Base-by-base conservation (phyloP, 2,113 vertebrate species). In the Rhabdomys dilectus region DNA sequence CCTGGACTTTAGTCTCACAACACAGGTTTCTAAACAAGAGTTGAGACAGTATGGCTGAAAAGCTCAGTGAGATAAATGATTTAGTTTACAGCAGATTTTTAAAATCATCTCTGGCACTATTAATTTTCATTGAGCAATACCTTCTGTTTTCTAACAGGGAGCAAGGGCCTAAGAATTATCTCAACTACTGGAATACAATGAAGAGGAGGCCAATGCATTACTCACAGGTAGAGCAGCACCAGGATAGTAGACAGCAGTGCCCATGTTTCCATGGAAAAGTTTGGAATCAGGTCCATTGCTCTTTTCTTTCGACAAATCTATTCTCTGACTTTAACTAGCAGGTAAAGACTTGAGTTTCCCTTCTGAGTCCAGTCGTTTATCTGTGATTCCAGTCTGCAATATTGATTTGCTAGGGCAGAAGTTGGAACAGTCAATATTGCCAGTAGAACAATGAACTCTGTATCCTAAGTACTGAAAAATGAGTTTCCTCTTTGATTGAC, bases 201-300 rank as follows among this genome's bases (percentile, higher is more conserved):
- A 3, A 13, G 2, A 60, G 11, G 29, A 60, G 4, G 21, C 39
- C 42, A 10, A 6, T 53, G 45, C n/a, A 36, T 62, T 77, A 97
- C 96, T 96, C 93, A 97, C 97, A 92, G 24, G 48, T 96, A 96
- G 7, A 97, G 78, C 16, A 97, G 85, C 56, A 85, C 62, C 19
- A 96, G 68, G 36, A 75, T 80, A 48, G 60, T 62, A 58, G 56
- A 56, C 68, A 96, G 36, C 7, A 97, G 94, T 24, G 64, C 5
- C 93, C 93, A 96, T 36, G 96, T 94, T 70, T 88, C 96, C 5
- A 3, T 1, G 16, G 93, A 93, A 48, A 97, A 94, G 78, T n/a
- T 82, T 77, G 77, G 92, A 31, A 97, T 88, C 34, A 95, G 62
- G 21, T 97, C 75, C 96, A 97, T 97, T 5, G 29, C 21, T 6